Conservation (phyloP, 2,888 invertebrate genomes). For the Schrankia costaestrigalis region DNA sequence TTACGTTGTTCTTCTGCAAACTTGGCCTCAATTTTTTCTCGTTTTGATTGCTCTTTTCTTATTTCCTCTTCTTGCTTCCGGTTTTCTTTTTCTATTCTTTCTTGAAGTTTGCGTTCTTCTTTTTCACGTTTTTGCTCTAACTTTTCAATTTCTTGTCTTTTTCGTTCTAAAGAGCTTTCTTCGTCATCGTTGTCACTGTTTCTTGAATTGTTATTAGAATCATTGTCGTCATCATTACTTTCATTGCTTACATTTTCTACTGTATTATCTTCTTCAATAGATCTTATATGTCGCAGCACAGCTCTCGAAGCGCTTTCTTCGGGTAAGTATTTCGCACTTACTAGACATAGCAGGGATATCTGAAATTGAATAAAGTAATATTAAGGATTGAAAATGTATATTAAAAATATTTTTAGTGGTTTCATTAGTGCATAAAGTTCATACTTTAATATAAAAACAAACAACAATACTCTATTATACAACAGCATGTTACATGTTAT, state of each 20-base stretch:
- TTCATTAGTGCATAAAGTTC: no score
- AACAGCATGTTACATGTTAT: no score
- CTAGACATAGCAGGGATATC: conserved; percentile 62
- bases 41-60: conserved; percentile 34
- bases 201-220: conserved; percentile 17
- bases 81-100: conserved; percentile 34
- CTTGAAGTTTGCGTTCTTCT: conserved; percentile 42
- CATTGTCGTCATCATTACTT: conserved; percentile 32
- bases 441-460: no score
- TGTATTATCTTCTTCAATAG: conserved; percentile 47
- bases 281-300: conserved; percentile 43
- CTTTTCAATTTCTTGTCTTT: conserved; percentile 19
- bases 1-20: conserved; percentile 34
- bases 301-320: conserved; percentile 48
- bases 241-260: conserved; percentile 39
- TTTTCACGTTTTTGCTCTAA: conserved; percentile 17
- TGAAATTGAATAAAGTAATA: conserved; percentile 38
- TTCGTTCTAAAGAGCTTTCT: conserved; percentile 20
- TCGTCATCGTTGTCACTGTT: conserved; percentile 21
- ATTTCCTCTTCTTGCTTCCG: conserved; percentile 32
- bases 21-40: conserved; percentile 31
- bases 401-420: no score
- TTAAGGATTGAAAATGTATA: no score
- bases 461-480: no score
- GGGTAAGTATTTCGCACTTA: conserved; percentile 69